Conservation (phyloP, 2,888 invertebrate genomes). For the Drosophila koepferae region DNA sequence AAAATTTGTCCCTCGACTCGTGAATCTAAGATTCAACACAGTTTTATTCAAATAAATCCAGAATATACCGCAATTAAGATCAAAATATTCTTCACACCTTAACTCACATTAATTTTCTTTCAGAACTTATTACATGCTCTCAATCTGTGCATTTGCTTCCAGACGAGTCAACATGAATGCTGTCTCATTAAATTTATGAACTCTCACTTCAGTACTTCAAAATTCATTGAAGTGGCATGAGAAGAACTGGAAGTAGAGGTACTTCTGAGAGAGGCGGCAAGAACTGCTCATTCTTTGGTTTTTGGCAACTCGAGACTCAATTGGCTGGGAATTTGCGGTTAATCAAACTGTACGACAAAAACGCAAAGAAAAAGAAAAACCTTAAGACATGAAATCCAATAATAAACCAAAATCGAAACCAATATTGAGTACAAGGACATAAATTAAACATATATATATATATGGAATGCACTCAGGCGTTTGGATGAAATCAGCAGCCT, state of each 20-base stretch:
- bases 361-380: not conserved
- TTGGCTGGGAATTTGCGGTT: constrained; percentile 73
- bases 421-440: constrained; percentile 57
- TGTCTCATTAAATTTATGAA: constrained; percentile 27
- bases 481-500: constrained; percentile 55
- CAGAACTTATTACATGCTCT: not conserved
- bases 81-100: not conserved
- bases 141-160: not conserved
- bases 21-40: not conserved
- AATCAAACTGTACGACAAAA: constrained; percentile 41
- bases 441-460: constrained; percentile 61
- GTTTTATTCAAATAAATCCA: too few relatives aligned
- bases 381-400: constrained; percentile 32
- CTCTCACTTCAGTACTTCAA: constrained; percentile 1
- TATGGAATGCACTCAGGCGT: constrained; percentile 67
- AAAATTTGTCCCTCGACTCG: not conserved
- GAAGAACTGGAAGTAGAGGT: constrained; percentile 12
- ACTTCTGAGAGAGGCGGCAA: constrained; percentile 8
- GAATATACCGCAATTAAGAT: not conserved
- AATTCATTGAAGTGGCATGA: constrained; percentile 28
- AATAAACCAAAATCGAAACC: constrained; percentile 40
- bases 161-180: constrained; percentile 16
- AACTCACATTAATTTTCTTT: not conserved
- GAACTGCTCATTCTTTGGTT: constrained; percentile 46
- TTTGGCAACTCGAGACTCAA: constrained; percentile 42